Percentiles rank a stretch among this genome's conserved stretches.
Conservation (phyloP, 2,888 invertebrate genomes). For the Sceliomorpha sp. region DNA sequence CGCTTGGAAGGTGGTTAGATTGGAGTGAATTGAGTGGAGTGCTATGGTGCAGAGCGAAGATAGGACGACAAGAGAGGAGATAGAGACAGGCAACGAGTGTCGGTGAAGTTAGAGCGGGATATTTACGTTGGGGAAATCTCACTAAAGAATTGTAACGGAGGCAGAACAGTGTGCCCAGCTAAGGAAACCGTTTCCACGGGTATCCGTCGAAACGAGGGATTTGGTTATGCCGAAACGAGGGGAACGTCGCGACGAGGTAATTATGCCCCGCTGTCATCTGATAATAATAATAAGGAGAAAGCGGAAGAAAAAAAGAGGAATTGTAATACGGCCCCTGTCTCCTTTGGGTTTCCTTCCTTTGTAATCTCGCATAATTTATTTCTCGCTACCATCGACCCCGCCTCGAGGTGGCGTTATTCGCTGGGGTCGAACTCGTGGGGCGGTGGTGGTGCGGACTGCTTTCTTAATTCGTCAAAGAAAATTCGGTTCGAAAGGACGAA, state of each 20-base stretch:
- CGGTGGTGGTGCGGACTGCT: constrained; percentile 56
- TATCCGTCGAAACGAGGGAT: constrained; percentile 49
- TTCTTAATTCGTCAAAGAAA: constrained; percentile 71
- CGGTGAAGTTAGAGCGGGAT: constrained; percentile 52
- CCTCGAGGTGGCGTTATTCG: constrained; percentile 75
- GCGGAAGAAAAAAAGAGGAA: constrained; percentile 54
- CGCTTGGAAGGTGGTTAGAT: constrained; percentile 48
- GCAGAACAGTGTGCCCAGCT: constrained; percentile 33
- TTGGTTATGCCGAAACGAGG: constrained; percentile 47
- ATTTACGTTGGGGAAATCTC: constrained; percentile 79
- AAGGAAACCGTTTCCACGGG: constrained; percentile 52
- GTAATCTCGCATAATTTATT: constrained; percentile 81
- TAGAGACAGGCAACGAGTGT: too few species aligned
- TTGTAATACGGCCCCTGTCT: constrained; percentile 42
- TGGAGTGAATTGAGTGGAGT: constrained; percentile 60
- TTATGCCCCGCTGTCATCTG: constrained; percentile 77
- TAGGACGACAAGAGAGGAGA: constrained; percentile 51
- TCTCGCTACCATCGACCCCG: constrained; percentile 74
- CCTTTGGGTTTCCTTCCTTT: constrained; percentile 65
- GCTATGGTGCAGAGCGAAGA: constrained; percentile 48
- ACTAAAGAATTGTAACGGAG: constrained; percentile 65
- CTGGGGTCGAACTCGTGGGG: constrained; percentile 57
- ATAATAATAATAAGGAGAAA: constrained; percentile 73
- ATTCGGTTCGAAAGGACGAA: constrained; percentile 57
- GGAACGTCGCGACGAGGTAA: constrained; percentile 66